Evolutionary conservation across 2,797 vertebrate species (phyloP).

Genomic region (Alcedo quadribrachys): DNA sequence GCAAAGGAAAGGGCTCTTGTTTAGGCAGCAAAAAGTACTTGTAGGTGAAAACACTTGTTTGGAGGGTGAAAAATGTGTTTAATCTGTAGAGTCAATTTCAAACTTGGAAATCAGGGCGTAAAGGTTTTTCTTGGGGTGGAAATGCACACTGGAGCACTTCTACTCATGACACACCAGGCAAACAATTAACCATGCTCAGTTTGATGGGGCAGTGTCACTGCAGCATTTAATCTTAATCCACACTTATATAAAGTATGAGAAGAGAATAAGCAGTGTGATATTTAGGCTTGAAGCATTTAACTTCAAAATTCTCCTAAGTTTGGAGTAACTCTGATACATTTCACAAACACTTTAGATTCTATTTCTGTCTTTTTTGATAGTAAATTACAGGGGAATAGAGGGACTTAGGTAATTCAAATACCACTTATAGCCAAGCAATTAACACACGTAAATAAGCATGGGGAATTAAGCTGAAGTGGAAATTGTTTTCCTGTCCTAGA

Average conservation of each 20-base stretch:
- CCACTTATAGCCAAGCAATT: neutral
- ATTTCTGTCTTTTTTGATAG: neutral
- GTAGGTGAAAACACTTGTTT: conserved; percentile 55
- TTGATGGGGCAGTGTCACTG: neutral
- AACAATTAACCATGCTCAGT: rapidly evolving
- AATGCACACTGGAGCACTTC: neutral
- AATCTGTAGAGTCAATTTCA: conserved; percentile 24
- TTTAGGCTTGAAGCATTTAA: neutral
- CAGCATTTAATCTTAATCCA: neutral
- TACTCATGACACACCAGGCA: neutral
- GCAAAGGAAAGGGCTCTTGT: conserved; percentile 53
- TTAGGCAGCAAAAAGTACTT: conserved; percentile 38
- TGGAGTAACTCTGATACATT: neutral
- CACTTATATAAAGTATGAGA: neutral
- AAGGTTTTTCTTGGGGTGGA: neutral
- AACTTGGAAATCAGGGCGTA: conserved; percentile 4
- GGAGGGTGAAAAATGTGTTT: conserved; percentile 15
- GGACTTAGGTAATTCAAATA: neutral
- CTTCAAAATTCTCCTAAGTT: neutral
- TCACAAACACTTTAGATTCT: neutral
- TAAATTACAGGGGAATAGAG: neutral
- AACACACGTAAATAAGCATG: neutral
- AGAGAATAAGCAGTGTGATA: neutral
- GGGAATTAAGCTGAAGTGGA: neutral
- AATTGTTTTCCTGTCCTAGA: neutral